phyloP scores from a whole-genome alignment of 2,888 invertebrate genomes.

The Lagria hirta region DNA sequence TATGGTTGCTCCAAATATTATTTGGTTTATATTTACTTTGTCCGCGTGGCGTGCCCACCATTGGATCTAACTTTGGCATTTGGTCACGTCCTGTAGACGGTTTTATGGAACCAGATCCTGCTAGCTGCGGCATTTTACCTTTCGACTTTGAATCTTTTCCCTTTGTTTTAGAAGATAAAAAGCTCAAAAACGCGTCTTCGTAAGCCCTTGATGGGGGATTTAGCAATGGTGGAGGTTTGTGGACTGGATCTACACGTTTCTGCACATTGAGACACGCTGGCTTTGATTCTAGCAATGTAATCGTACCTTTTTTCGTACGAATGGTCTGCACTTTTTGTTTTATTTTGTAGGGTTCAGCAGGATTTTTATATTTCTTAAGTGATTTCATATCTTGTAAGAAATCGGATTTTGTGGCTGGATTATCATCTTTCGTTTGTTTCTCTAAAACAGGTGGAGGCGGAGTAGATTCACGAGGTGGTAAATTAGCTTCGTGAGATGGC shows the following conservation, averaged over 20 bases:
- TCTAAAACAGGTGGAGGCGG: too few species aligned
- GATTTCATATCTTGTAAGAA: constrained; percentile 29
- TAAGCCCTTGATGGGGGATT: constrained; percentile 28
- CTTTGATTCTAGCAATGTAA: constrained; percentile 35
- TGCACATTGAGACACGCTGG: constrained; percentile 19
- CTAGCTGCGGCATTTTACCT: constrained; percentile 32
- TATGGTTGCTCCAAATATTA: constrained; percentile 39
- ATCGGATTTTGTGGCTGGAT: too few species aligned
- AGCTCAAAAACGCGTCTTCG: constrained; percentile 39
- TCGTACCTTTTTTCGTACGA: constrained; percentile 39
- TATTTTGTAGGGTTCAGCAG: constrained; percentile 16
- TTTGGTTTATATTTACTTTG: constrained; percentile 33
- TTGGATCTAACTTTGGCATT: constrained; percentile 31
- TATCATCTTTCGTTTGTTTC: too few species aligned
- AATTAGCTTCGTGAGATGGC: too few species aligned
- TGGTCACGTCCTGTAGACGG: constrained; percentile 31
- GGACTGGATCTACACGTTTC: constrained; percentile 8
- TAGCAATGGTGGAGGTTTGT: constrained; percentile 1
- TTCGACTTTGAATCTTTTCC: too few species aligned
- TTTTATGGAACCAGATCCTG: constrained; percentile 27
- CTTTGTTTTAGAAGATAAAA: constrained; percentile 31
- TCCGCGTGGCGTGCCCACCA: constrained; percentile 2
- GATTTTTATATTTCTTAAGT: constrained; percentile 31
- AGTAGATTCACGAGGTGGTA: too few species aligned
- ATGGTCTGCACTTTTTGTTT: constrained; percentile 39